These are phyloP conservation scores for Bolinopsis microptera DNA, from an alignment of 37 sponge, comb jelly and placozoan genomes.

Conservation along the genomic window DNA sequence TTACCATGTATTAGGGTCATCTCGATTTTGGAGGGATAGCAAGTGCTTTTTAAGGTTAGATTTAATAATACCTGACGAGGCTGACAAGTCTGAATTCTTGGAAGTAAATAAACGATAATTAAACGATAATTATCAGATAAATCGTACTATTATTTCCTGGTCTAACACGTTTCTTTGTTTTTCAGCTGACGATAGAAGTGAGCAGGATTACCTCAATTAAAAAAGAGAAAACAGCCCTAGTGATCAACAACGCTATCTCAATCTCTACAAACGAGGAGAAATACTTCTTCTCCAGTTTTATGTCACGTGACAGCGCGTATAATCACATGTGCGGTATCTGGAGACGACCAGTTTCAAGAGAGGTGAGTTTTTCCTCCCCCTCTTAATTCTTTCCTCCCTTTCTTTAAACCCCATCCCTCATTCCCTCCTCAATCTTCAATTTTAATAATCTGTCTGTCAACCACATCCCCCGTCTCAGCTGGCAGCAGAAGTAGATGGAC, in stretches of 20 bases:
- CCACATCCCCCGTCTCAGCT: too few relatives aligned
- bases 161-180: not conserved
- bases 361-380: not conserved
- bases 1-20: too few relatives aligned
- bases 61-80: too few relatives aligned
- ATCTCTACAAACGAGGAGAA: slow-evolving; percentile 80
- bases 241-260: slow-evolving; percentile 94
- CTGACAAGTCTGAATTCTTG: too few relatives aligned
- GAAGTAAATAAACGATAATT: too few relatives aligned
- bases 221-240: slow-evolving; percentile 93
- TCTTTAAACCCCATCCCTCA: not conserved
- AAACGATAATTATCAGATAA: too few relatives aligned
- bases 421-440: not conserved
- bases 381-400: not conserved
- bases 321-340: slow-evolving; percentile 81
- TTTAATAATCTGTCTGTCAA: too few relatives aligned
- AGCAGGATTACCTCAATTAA: slow-evolving; percentile 76
- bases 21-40: too few relatives aligned
- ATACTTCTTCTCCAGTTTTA: slow-evolving; percentile 91
- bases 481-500: not conserved
- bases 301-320: slow-evolving; percentile 84
- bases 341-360: slow-evolving; percentile 27
- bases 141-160: not conserved
- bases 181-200: slow-evolving; percentile 85
- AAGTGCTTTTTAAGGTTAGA: too few relatives aligned